These are phyloP conservation scores for Tachina grossa DNA, from an alignment of 2,888 invertebrate species.

Conservation along the genomic window DNA sequence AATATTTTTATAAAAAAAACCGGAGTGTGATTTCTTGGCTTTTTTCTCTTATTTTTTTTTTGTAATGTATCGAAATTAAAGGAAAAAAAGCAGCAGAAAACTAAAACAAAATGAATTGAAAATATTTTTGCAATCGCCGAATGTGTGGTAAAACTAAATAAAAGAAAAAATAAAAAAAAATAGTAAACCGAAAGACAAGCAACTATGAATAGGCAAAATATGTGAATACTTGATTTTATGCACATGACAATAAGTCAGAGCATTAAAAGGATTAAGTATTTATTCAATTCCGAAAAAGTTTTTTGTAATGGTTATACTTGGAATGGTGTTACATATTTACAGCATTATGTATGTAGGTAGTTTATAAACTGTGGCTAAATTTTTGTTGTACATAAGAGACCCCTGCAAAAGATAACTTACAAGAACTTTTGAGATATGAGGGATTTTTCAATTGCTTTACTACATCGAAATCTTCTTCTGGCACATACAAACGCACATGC, in stretches of 20 bases:
- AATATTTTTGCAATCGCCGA: slow-evolving; percentile 60
- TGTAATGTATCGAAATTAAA: slow-evolving; percentile 36
- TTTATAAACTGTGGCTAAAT: too few species aligned
- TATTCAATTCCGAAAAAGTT: too few species aligned
- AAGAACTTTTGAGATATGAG: too few species aligned
- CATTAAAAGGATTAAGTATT: slow-evolving; percentile 7
- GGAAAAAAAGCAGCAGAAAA: slow-evolving; percentile 20
- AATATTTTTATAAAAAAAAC: slow-evolving; percentile 50
- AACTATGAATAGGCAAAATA: slow-evolving; percentile 28
- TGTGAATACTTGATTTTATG: slow-evolving; percentile 13
- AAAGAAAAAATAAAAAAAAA: slow-evolving; percentile 8
- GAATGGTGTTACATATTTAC: too few species aligned
- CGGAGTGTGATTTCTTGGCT: slow-evolving; percentile 40
- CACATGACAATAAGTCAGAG: slow-evolving; percentile 24
- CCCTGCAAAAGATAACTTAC: too few species aligned
- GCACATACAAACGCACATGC: too few species aligned
- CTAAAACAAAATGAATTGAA: slow-evolving; percentile 52
- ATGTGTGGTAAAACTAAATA: slow-evolving; percentile 36
- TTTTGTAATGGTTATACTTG: too few species aligned
- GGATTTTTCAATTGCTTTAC: too few species aligned
- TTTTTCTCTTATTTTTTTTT: slow-evolving; percentile 23
- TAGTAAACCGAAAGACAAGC: slow-evolving; percentile 6
- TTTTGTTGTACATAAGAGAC: too few species aligned
- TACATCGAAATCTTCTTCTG: too few species aligned
- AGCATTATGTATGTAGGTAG: too few species aligned